Base-by-base conservation (phyloP, 2,888 invertebrate genomes). In the Cataglyphis altisquamis region DNA sequence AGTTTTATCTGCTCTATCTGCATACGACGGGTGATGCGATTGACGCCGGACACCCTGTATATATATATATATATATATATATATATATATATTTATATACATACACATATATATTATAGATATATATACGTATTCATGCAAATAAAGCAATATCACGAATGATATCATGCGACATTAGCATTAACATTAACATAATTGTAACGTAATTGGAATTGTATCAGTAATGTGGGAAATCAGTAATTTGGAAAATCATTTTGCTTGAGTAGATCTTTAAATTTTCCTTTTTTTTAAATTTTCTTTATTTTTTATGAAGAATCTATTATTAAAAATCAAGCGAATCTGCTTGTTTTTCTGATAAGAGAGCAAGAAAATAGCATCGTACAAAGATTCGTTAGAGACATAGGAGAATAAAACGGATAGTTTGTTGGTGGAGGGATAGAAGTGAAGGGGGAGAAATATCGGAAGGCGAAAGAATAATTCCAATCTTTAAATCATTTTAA, bases 401-500 rank as follows among this genome's bases (percentile, higher is more conserved):
- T 32, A 41, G 66, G 82, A 39, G 67, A n/a, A 73, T 36, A 36
- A n/a, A 60, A 60, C 29, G 57, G 25, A 48, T 68, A 62, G 41
- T 48, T 18, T 21, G 5, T 10, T 12, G 57, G 15, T 25, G n/a
- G 21, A 29, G 25, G 15, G 25, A 5, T 39, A 32, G 21, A 25
- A n/a, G 41, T 10, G n/a, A 18, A 25, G n/a, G 15, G 29, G 25
- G 25, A 48, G 6, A 18, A n/a, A 52, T 18, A 1, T 45, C 18
- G 45, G 5, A 45, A 52, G 83, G 74, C 70, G 81, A 82, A 87
- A 85, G 86, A 87, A 88, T 88, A 88, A 90, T 88, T 88, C 72
- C 86, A 87, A 84, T 74, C 84, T 88, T 89, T 87, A 90, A 91
- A 91, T 91, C 90, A 89, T 90, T 88, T 85, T 82, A 84, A 86